Percentiles rank a stretch among this genome's conserved stretches.
These are phyloP conservation scores for Podarcis cretensis DNA, from an alignment of 2,113 vertebrate genomes.

Conservation along the genomic window DNA sequence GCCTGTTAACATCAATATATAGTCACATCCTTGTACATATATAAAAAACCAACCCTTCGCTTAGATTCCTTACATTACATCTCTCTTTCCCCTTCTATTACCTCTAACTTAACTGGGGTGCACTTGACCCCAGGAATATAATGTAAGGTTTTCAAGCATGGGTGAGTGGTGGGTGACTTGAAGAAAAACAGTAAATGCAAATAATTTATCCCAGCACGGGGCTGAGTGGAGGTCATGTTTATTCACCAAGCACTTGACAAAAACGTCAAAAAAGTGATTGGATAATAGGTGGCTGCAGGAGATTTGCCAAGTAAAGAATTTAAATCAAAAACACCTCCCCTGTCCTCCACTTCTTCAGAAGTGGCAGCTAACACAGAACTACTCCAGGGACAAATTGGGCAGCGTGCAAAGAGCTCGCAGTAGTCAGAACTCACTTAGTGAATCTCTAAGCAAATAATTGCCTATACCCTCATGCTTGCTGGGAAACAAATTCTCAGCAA, in stretches of 20 bases:
- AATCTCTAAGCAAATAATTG: constrained; percentile 17
- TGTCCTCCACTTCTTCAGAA: not conserved
- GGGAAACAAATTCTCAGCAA: not conserved
- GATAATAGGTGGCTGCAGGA: not conserved
- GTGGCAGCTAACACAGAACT: not conserved
- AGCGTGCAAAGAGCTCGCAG: not conserved
- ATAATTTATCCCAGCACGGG: constrained; percentile 1
- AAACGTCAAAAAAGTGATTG: constrained; percentile 1
- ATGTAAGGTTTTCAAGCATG: not conserved
- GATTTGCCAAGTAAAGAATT: not conserved
- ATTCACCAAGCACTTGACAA: constrained; percentile 3
- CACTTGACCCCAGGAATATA: not conserved
- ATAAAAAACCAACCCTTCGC: not conserved
- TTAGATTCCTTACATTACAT: not conserved
- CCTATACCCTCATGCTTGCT: not conserved
- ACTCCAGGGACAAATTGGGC: constrained; percentile 3
- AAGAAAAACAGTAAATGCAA: not conserved
- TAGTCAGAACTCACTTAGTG: constrained; percentile 19
- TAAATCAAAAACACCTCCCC: not conserved
- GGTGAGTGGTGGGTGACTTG: not conserved
- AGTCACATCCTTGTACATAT: not conserved
- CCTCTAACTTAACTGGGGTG: not conserved
- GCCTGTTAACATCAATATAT: not conserved
- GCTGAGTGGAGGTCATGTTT: constrained; percentile 6
- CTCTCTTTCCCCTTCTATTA: not conserved